Base-by-base conservation (phyloP, 2,113 vertebrate genomes). In the Podiceps cristatus region DNA sequence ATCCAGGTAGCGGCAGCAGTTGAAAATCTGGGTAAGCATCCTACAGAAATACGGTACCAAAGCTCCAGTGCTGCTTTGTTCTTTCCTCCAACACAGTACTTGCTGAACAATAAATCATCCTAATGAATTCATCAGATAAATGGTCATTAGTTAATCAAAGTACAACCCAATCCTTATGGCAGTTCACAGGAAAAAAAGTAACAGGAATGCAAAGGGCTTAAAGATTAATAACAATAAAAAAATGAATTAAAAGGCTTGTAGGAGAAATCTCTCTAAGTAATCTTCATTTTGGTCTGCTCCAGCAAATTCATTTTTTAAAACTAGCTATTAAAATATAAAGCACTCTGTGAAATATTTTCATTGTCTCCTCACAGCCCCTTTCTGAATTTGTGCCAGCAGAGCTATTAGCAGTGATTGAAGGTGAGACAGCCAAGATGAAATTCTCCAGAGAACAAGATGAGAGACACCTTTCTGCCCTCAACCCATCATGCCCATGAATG, bases 321-420 rank as follows among this genome's bases (percentile, higher is more conserved):
- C 27, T 67, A 83, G 80, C 92, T 94, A 96, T 92, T 95, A 97
- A 96, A 98, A 94, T 97, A 95, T 63, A 93, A 98, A 97, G 83
- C 62, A 73, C 49, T 62, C 89, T 78, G 83, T 93, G 93, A 98
- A 98, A 97, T 96, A 96, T 94, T 95, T 97, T 92, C 92, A 93
- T 69, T 94, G 75, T 93, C 93, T 96, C 88, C 93, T 92, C 81
- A 47, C 86, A 94, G 80, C 60, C 76, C 82, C 93, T 94, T 93
- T 94, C 97, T 98, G 98, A 98, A 90, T 95, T 77, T 91, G 90
- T 97, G 99, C 99, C 99, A 99, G 95, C 97, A 96, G 80, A 97
- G 98, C 98, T 99, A 99, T 99, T 99, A 99, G 98, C 94, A 71
- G 89, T 98, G 98, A 99, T 98, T 99, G 98, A 99, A 99, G 98